Conservation (phyloP, 2,888 invertebrate genomes). For the Trissonchulus sp. region DNA sequence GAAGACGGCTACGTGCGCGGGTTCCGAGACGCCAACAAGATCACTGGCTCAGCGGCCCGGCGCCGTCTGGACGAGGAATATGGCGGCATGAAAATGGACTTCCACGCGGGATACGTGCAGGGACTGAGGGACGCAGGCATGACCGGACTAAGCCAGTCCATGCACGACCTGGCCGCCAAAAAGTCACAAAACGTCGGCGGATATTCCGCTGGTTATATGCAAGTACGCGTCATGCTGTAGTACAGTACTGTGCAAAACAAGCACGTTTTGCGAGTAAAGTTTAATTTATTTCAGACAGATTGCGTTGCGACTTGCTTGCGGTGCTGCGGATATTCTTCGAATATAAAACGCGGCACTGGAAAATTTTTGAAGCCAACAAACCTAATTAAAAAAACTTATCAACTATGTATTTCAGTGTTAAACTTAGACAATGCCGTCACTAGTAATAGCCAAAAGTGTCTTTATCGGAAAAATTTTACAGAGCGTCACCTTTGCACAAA, state of each 20-base stretch:
- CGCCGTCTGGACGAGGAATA: conserved; percentile 46
- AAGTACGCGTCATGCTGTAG: conserved; percentile 43
- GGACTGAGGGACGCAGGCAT: conserved; percentile 48
- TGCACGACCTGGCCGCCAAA: conserved; percentile 49
- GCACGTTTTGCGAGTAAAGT: no score
- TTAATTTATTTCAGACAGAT: no score
- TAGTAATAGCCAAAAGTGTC: no score
- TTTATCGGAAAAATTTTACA: no score
- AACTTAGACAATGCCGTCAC: no score
- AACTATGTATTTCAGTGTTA: no score
- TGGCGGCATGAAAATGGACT: conserved; percentile 43
- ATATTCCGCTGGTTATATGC: conserved; percentile 51
- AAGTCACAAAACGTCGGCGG: conserved; percentile 40
- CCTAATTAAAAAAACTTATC: no score
- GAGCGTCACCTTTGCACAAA: no score
- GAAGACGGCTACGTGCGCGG: conserved; percentile 51
- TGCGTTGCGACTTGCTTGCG: no score
- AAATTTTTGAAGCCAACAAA: no score
- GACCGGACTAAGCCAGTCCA: conserved; percentile 48
- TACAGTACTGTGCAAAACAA: neutral
- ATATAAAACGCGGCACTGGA: neutral
- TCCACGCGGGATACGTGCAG: conserved; percentile 49
- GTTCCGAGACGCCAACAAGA: conserved; percentile 48
- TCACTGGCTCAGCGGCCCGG: conserved; percentile 40
- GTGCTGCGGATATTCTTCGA: no score